A percentile compares a stretch with the other conserved stretches of the same genome.
Evolutionary conservation across 2,888 invertebrate species (phyloP).

Genomic region (Zaprionus lineosus): DNA sequence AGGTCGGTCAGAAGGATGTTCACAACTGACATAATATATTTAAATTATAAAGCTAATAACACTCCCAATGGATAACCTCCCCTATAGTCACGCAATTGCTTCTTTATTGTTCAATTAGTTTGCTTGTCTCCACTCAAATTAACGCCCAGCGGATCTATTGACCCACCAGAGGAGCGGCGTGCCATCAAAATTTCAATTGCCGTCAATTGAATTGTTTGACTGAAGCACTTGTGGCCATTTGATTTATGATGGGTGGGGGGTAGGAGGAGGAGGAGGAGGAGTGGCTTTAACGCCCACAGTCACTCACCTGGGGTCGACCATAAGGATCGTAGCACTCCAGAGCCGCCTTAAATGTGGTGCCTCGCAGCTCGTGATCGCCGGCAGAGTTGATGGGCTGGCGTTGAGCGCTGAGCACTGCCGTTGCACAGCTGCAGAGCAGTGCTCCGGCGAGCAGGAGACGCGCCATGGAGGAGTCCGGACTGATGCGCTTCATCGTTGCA

Average conservation of each 20-base stretch:
- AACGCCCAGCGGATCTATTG: constrained; percentile 36
- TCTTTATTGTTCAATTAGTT: constrained; percentile 58
- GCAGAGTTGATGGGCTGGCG: constrained; percentile 63
- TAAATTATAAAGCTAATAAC: too few relatives aligned
- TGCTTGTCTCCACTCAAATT: constrained; percentile 53
- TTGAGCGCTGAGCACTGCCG: constrained; percentile 42
- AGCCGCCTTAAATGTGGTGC: constrained; percentile 81
- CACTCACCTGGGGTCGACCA: constrained; percentile 84
- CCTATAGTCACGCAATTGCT: too few relatives aligned
- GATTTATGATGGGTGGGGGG: constrained; percentile 10
- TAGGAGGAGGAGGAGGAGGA: too few relatives aligned
- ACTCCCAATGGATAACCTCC: too few relatives aligned
- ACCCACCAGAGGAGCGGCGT: constrained; percentile 15
- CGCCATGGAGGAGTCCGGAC: constrained; percentile 67
- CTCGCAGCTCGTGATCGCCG: constrained; percentile 66
- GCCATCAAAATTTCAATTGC: constrained; percentile 41
- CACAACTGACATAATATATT: neutral
- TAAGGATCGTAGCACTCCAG: constrained; percentile 85
- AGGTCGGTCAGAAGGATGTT: neutral
- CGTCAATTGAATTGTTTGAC: constrained; percentile 52
- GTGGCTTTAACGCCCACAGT: too few relatives aligned
- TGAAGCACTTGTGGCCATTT: constrained; percentile 2
- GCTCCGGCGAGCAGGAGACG: constrained; percentile 48
- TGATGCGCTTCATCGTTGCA: constrained; percentile 77
- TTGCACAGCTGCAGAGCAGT: constrained; percentile 53